Base-by-base conservation (phyloP, 2,888 invertebrate genomes). In the Agrochola macilenta region DNA sequence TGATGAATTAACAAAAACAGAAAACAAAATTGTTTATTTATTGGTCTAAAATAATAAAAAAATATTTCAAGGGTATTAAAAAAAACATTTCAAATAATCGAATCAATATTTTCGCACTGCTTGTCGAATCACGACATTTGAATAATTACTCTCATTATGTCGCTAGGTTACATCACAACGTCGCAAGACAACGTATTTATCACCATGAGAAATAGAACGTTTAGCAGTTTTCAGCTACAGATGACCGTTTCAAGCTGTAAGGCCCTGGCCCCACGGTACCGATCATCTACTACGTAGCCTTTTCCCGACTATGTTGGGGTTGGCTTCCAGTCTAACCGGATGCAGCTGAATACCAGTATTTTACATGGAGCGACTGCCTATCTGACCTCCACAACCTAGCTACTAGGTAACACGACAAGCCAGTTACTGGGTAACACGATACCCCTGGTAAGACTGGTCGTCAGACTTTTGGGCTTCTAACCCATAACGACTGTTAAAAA, bases 211-310 rank as follows among this genome's bases (percentile, higher is more conserved):
- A 76, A 63, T 58, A 35, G 57, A 26, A 26, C n/a, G 17, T 20
- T 65, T 49, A 35, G 60, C 23, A 54, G 69, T 49, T 76, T 69
- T 58, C 49, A 52, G 5, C 49, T 65, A 52, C 39, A 69, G 68
- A 69, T 65, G 46, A 12, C 60, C 35, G 69, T 78, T 73, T 65
- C 30, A 58, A 46, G 14, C 3, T 23, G 9, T 35, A 11, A 52
- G 52, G 23, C 30, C 30, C 14, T 20, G 14, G 58, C 23, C 5
- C n/a, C 9, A 74, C 35, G 20, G 35, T 60, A 20, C 26, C 23
- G 39, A 35, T 69, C 30, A 30, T 30, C 30, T 30, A 30, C 30
- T 30, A 30, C 30, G 30, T 30, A 30, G 30, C 30, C 30, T 30
- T 30, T 30, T 30, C 30, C 30, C 30, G 30, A 30, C 30, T 30